Conservation (phyloP, 2,888 invertebrate genomes). For the Aphodius granarius region DNA sequence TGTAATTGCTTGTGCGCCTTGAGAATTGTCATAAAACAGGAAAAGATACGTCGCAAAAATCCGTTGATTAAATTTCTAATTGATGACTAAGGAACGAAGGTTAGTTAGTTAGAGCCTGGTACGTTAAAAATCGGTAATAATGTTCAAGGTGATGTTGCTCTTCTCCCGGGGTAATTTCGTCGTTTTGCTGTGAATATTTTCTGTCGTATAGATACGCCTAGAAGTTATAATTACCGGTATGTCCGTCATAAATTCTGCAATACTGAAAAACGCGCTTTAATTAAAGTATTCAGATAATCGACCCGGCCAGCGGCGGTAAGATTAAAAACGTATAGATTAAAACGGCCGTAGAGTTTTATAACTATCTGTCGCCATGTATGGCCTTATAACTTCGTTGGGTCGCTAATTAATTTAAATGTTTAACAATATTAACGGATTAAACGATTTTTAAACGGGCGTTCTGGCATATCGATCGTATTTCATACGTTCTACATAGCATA, state of each 20-base stretch:
- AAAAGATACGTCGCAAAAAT: neutral
- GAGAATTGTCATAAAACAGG: neutral
- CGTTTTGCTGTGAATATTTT: neutral
- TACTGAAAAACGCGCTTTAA: neutral
- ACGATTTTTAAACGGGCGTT: neutral
- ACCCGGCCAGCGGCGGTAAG: neutral
- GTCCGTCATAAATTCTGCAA: neutral
- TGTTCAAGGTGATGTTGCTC: neutral
- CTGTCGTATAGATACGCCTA: neutral
- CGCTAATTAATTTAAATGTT: neutral
- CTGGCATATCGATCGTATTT: neutral
- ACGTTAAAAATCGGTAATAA: neutral
- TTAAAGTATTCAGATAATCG: neutral
- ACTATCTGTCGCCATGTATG: neutral
- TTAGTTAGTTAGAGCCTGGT: neutral
- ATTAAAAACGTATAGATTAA: neutral
- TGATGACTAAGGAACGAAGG: neutral
- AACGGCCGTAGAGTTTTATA: neutral
- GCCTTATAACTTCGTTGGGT: neutral
- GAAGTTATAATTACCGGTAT: neutral
- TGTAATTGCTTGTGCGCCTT: neutral
- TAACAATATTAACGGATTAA: neutral
- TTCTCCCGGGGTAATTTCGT: neutral
- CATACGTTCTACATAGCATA: neutral
- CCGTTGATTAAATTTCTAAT: neutral